Conservation (phyloP, 2,888 invertebrate species). For the Trichopoda pennipes region DNA sequence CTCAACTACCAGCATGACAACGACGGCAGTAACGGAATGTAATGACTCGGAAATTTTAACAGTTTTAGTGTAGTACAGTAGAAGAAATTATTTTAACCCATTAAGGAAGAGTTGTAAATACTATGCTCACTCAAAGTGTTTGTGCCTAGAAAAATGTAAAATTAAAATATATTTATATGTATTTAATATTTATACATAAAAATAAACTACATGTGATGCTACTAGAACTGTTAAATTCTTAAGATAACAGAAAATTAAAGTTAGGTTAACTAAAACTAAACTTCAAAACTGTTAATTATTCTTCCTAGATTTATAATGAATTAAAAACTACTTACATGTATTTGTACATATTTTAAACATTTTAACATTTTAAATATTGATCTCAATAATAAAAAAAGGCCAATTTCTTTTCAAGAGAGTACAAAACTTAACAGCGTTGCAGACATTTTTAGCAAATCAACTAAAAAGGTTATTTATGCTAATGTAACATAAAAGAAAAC, state of each 20-base stretch:
- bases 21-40: conserved; percentile 70
- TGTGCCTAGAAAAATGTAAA: conserved; percentile 53
- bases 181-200: neutral
- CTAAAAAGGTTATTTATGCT: neutral
- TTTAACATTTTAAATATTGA: conserved; percentile 57
- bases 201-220: conserved; percentile 60
- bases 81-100: conserved; percentile 8
- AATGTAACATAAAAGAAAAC: conserved; percentile 11
- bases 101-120: conserved; percentile 32
- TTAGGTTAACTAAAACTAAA: too few relatives aligned
- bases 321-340: conserved; percentile 33
- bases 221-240: conserved; percentile 64
- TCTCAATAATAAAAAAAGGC: conserved; percentile 64
- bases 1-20: conserved; percentile 66
- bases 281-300: neutral
- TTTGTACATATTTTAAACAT: conserved; percentile 11
- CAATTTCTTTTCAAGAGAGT: conserved; percentile 66
- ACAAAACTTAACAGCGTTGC: conserved; percentile 29
- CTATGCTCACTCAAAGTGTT: conserved; percentile 67
- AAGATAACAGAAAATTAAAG: conserved; percentile 18
- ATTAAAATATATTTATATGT: neutral
- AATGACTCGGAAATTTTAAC: conserved; percentile 82
- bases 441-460: neutral
- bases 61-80: conserved; percentile 82
- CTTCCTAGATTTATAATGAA: conserved; percentile 44